phyloP scores from a whole-genome alignment of 1,140 invertebrate species.

The Diorhabda sublineata region DNA sequence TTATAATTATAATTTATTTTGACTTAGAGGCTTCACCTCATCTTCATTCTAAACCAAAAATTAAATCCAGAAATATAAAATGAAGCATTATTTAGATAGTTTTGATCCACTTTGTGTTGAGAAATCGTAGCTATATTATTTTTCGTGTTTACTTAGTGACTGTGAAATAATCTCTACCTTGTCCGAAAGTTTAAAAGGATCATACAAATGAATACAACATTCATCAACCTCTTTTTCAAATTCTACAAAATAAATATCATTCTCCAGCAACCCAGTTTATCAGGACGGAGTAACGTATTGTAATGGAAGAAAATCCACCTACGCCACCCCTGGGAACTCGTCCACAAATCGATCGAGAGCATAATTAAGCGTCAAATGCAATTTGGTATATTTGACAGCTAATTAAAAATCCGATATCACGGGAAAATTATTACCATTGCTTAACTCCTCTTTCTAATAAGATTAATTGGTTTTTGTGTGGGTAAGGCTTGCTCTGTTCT shows the following conservation, averaged over 20 bases:
- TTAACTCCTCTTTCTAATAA: constrained; percentile 30
- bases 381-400: constrained; percentile 38
- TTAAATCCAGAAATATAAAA: no score
- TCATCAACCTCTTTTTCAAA: no score
- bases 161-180: no score
- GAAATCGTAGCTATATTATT: no score
- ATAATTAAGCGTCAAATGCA: constrained; percentile 38
- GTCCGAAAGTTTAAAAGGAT: no score
- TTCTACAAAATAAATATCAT: neutral
- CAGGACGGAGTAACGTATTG: neutral
- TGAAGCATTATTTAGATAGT: no score
- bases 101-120: no score
- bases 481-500: constrained; percentile 11
- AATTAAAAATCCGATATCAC: constrained; percentile 36
- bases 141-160: no score
- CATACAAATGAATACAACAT: no score
- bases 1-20: no score
- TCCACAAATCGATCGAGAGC: constrained; percentile 9
- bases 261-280: neutral
- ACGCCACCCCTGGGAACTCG: constrained; percentile 1
- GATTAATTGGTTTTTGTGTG: constrained; percentile 31
- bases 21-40: no score
- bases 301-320: neutral
- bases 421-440: constrained; percentile 31
- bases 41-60: no score